Base-by-base conservation (phyloP, 37 sponge, comb jelly and placozoan genomes). In the Axinella damicornis region DNA sequence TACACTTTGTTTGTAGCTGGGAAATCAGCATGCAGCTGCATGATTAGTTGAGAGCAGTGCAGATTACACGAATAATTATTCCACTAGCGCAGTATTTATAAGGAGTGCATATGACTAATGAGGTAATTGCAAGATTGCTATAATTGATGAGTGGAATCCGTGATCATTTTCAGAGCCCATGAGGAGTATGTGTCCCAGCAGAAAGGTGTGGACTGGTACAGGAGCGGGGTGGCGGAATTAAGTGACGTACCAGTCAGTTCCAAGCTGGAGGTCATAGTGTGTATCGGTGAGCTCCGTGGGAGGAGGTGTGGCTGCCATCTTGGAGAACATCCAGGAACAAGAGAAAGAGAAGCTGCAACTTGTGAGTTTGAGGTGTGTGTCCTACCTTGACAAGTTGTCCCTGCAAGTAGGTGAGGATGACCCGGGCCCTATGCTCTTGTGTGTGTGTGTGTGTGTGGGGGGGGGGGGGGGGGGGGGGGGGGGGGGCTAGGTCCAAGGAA, bases 311-410 rank as follows among this genome's bases (percentile, higher is more conserved):
- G 66, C 70, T 19, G 13, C 56, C 0, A 66, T 85, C 22, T 28
- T 91, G 25, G 71, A 69, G 36, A 55, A 28, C 21, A 34, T 91
- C 15, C 91, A 91, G 38, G 62, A 53, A n/a, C 20, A 61, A 60
- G 91, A 91, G 65, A 91, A 85, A 57, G 86, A 85, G 40, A 91
- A 91, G 52, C 57, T 91, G 12, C 38, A 80, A 52, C 71, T 78
- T 46, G 46, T 46, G 9, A 12, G 46, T 46, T n/a, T n/a, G n/a
- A n/a, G 52, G 87, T 86, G 13, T 32, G 85, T 74, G 40, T n/a
- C n/a, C n/a, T n/a, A n/a, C n/a, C n/a, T n/a, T n/a, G n/a, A n/a
- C n/a, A n/a, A n/a, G 2, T 20, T 30, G 68, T 65, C 36, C 25
- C 28, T 79, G 36, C 25, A 4, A n/a, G 36, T 34, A 9, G 22